Base-by-base conservation (phyloP, 2,888 invertebrate genomes). In the Bellardia pandia region DNA sequence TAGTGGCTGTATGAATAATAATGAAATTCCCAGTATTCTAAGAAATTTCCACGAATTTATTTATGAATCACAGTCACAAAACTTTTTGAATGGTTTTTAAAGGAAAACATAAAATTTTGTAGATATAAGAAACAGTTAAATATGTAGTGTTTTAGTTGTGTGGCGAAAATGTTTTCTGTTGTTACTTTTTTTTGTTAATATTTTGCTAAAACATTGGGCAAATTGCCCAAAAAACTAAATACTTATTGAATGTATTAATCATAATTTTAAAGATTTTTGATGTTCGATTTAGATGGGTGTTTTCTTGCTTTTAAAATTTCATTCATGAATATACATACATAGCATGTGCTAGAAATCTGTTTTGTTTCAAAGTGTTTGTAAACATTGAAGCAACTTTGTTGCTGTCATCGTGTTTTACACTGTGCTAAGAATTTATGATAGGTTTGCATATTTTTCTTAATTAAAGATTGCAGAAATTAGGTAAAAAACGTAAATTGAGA, bases 11-110 rank as follows among this genome's bases (percentile, higher is more conserved):
- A 76, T 75, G 79, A 71, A 42, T 79, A 58, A 69, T 64, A 76
- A 72, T 40, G 48, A 71, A 85, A 78, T 82, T 86, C 74, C 51
- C 33, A 64, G 62, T 69, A 78, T 82, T 82, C 48, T 69, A 78
- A 74, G 62, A 42, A 30, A 68, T 71, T 86, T 79, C 82, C 64
- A 75, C 30, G 78, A 83, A 83, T 62, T 75, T 42, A n/a, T 78
- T 62, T 83, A 56, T 86, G 82, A 82, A 69, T 86, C 86, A 86
- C 37, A n/a, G 23, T 37, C 56, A 81, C 53, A 45, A 74, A 48
- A 66, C 2, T 58, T 58, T 48, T 8, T n/a, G 40, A 3, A 11
- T 45, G 45, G 4, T 42, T 64, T 23, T 48, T 9, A 14, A 51
- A 30, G 30, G 30, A 58, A 14, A 72, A 72, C 14, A 66, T n/a